These are phyloP conservation scores for Galeruca laticollis DNA, from an alignment of 2,888 invertebrate species.

Conservation along the genomic window DNA sequence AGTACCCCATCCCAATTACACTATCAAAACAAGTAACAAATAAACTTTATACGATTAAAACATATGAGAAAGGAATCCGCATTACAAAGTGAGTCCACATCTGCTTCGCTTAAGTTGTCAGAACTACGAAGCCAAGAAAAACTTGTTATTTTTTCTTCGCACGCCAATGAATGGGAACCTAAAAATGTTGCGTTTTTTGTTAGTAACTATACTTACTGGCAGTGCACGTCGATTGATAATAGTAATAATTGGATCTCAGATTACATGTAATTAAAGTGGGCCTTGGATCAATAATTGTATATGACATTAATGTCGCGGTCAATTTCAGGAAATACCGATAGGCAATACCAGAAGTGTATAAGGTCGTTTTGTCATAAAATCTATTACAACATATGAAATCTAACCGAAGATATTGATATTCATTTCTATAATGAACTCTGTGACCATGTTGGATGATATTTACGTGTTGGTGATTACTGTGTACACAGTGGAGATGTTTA, in stretches of 20 bases:
- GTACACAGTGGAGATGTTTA: too few relatives aligned
- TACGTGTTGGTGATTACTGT: too few relatives aligned
- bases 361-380: neutral
- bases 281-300: slow-evolving; percentile 11
- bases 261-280: slow-evolving; percentile 15
- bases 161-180: neutral
- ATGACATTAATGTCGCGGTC: slow-evolving; percentile 21
- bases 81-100: too few relatives aligned
- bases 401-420: slow-evolving; percentile 3
- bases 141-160: neutral
- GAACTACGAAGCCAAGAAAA: too few relatives aligned
- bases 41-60: too few relatives aligned
- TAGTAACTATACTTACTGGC: neutral
- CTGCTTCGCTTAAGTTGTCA: too few relatives aligned
- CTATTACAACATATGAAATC: neutral
- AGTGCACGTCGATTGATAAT: slow-evolving; percentile 1
- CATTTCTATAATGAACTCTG: too few relatives aligned
- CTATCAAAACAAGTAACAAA: too few relatives aligned
- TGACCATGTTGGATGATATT: too few relatives aligned
- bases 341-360: neutral
- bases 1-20: too few relatives aligned
- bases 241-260: slow-evolving; percentile 16
- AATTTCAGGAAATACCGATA: slow-evolving; percentile 4
- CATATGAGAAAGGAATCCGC: too few relatives aligned
- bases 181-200: neutral